These are phyloP conservation scores for Thalpophila matura DNA, from an alignment of 2,888 invertebrate species.

Conservation along the genomic window DNA sequence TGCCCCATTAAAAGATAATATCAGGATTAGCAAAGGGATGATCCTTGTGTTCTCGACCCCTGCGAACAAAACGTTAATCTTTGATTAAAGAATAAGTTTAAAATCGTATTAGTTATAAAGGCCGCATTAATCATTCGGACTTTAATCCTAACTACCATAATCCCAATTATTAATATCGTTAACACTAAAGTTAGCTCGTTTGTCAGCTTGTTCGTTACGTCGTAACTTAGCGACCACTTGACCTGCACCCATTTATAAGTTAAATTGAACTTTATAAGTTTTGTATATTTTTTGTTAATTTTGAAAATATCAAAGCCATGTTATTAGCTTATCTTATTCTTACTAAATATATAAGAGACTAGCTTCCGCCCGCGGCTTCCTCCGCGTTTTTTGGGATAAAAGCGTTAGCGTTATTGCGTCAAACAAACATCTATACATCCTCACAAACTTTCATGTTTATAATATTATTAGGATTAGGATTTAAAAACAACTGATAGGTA, in stretches of 20 bases:
- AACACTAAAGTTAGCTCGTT: slow-evolving; percentile 54
- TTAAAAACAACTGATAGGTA: too few species aligned
- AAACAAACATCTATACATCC: too few species aligned
- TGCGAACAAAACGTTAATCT: slow-evolving; percentile 68
- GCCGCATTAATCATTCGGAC: slow-evolving; percentile 44
- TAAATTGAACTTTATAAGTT: slow-evolving; percentile 1
- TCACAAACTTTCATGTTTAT: too few species aligned
- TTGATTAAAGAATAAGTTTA: slow-evolving; percentile 54
- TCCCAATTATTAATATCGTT: slow-evolving; percentile 56
- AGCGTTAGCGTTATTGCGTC: too few species aligned
- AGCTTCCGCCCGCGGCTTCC: too few species aligned
- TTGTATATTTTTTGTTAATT: too few species aligned
- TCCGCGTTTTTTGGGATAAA: too few species aligned
- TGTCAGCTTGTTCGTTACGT: slow-evolving; percentile 35
- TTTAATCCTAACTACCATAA: slow-evolving; percentile 54
- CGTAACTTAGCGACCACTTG: slow-evolving; percentile 37
- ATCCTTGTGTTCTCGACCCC: slow-evolving; percentile 84
- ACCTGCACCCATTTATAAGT: slow-evolving; percentile 30
- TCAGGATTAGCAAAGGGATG: slow-evolving; percentile 86
- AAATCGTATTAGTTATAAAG: slow-evolving; percentile 45
- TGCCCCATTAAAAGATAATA: slow-evolving; percentile 50
- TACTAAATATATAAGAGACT: too few species aligned
- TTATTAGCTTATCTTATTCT: too few species aligned
- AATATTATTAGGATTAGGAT: too few species aligned
- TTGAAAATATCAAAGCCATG: too few species aligned